phyloP scores from a whole-genome alignment of 2,797 vertebrate genomes.

The Urocyon cinereoargenteus region DNA sequence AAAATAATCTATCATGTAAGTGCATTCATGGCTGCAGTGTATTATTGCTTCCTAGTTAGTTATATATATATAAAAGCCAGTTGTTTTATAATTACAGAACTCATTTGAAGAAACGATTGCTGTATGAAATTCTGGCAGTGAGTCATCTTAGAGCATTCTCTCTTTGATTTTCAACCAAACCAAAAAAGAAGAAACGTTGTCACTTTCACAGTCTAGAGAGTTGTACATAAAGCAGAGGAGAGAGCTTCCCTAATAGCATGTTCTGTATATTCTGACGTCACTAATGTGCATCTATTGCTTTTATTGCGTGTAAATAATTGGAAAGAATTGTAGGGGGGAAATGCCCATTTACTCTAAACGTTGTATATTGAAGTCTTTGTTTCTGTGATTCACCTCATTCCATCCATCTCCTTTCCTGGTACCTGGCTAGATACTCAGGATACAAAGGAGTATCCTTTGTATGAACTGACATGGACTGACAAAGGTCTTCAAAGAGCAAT shows the following conservation, averaged over 20 bases:
- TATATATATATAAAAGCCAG: background rate
- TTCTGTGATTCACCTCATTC: constrained; percentile 16
- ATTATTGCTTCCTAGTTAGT: background rate
- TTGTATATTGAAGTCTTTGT: background rate
- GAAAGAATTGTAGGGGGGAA: background rate
- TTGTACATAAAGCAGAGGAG: background rate
- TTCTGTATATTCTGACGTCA: constrained; percentile 38
- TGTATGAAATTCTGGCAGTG: background rate
- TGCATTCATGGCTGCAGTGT: background rate
- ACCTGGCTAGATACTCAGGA: constrained; percentile 9
- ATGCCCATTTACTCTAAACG: background rate
- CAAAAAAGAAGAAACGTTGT: background rate
- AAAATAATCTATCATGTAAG: background rate
- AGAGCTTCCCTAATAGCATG: background rate
- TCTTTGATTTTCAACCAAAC: background rate
- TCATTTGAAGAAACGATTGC: constrained; percentile 29
- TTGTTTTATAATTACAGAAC: constrained; percentile 51
- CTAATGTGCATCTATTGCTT: constrained; percentile 42
- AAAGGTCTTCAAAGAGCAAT: constrained; percentile 20
- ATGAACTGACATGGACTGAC: no score
- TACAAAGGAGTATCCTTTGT: background rate
- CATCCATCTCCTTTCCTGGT: constrained; percentile 33
- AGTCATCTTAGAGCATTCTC: constrained; percentile 38
- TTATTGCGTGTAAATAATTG: constrained; percentile 16
- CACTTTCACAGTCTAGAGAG: constrained; percentile 6